Evolutionary conservation across 2,113 vertebrate genomes (phyloP), one percentile per base, ranked within the genome.

Genomic region (Ctenodactylus gundi): DNA sequence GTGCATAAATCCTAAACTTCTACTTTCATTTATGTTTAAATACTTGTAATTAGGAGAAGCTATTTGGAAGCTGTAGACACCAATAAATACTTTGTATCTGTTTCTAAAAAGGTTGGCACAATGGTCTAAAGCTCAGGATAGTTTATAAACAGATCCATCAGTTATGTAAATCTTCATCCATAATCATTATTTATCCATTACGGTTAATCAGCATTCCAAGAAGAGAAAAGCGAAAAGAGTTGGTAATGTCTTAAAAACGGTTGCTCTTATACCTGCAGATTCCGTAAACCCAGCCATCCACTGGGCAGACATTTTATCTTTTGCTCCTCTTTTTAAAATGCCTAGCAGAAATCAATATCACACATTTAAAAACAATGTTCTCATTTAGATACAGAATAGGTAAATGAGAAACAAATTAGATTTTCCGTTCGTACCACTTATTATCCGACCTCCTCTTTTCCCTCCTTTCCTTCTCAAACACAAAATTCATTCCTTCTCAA

Each of bases 11-110:
- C 92, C 64, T 78, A 90, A 89, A 81, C 70, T 93, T 93, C 84
- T 70, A 39, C 55, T 94, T 97, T 92, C 93, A 92, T 93, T 95
- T 88, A 64, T 94, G 94, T 96, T 96, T 96, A 95, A 96, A 94
- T 95, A 94, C 55, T 94, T 91, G 73, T 92, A 93, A 97, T 95
- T 92, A 95, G 80, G 53, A 81, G 76, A 93, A 70, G 67, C 76
- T 91, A 75, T 91, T 64, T 96, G 89, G 89, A 60, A 94, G 72
- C 77, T 85, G 62, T 60, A 96, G 95, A 95, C 36, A 81, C 72
- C 46, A 87, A 92, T 85, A 91, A 62, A 96, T 82, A 94, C 65
- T 73, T 95, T 72, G 49, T 88, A 82, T 39, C 39, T 76, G 78
- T 95, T 95, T 90, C 81, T 96, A 75, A 93, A 95, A 95, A 85